Base-by-base conservation (phyloP, 2,888 invertebrate species). In the Eupithecia vulgata region DNA sequence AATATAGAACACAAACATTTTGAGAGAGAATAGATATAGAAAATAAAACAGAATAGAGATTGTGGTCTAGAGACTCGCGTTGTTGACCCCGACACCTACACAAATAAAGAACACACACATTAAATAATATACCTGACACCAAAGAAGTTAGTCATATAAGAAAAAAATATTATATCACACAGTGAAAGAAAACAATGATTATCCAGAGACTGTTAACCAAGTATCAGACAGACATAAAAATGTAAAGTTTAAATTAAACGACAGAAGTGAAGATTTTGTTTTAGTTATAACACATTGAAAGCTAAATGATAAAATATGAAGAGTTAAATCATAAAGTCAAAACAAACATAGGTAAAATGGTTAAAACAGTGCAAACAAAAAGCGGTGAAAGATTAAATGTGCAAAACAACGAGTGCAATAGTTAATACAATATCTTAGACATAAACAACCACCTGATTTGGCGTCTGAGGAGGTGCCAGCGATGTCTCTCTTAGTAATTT, bases 51-150 rank as follows among this genome's bases (percentile, higher is more conserved):
- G 59, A 67, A 77, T 10, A 78, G 4, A 68, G 69, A 71, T 68
- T 73, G 76, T 65, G 76, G 75, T 70, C 71, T 76, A 72, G 76
- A 68, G 67, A 74, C 67, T 64, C 70, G 76, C 48, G 73, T 59
- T 70, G 78, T 73, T 15, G 87, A 80, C 73, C 80, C 85, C 79
- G 80, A 76, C 73, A 88, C 85, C 88, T 88, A 86, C 72, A 81
- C 80, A 82, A 76, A 84, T 70, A 81, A 79, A 68, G 48, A 52
- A 52, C 48, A 72, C 75, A 80, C 74, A 78, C 71, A 64, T 76
- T 74, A 72, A 68, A 68, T n/a, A n/a, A n/a, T n/a, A n/a, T 66
- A 77, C 68, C 74, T 70, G 71, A 72, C 62, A 70, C 75, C 72
- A 52, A 52, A 71, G 13, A 45, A 69, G 67, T 70, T 70, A 72